Base-by-base conservation (phyloP, 2,797 vertebrate genomes). In the Triplophysa yarkandensis region DNA sequence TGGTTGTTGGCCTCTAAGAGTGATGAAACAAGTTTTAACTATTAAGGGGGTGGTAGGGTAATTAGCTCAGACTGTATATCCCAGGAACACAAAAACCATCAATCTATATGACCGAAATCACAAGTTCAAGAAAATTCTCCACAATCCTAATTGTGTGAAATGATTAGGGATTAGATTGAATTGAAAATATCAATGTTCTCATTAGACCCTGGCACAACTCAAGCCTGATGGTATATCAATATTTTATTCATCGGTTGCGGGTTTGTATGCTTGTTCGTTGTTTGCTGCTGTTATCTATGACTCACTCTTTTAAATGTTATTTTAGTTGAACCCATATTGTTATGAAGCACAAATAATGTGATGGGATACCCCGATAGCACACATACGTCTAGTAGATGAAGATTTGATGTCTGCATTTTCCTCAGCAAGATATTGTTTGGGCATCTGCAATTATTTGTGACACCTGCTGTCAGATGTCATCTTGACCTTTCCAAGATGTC, bases 61-160 rank as follows among this genome's bases (percentile, higher is more conserved):
- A 87, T 89, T 89, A 90, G 88, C 83, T 85, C 82, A 84, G 87
- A 88, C 84, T 87, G 88, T 85, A 87, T 87, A 79, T 78, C 82
- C 85, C 83, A 80, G 88, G 79, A 87, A 77, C 81, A 74, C 86
- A 77, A 84, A 81, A 77, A 71, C 83, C 88, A 91, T 90, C 87
- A 88, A 87, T 90, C 89, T 76, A 21, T 19, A 39, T 74, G 71
- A 71, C 68, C 86, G 86, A 83, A 88, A 86, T 67, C 83, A 84
- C 85, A 88, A 87, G 78, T 78, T 82, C 80, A 84, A 87, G 86
- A 85, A 83, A 86, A 80, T 88, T 83, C 82, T 84, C 81, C 79
- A 82, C 84, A 83, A 85, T 81, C 81, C 4, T 72, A 73, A 73
- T 68, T 17, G 63, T 67, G 55, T 23, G 25, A 62, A 27, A 67